These are phyloP conservation scores for Eurypyga helias DNA, from an alignment of 2,113 vertebrate genomes.

Conservation along the genomic window DNA sequence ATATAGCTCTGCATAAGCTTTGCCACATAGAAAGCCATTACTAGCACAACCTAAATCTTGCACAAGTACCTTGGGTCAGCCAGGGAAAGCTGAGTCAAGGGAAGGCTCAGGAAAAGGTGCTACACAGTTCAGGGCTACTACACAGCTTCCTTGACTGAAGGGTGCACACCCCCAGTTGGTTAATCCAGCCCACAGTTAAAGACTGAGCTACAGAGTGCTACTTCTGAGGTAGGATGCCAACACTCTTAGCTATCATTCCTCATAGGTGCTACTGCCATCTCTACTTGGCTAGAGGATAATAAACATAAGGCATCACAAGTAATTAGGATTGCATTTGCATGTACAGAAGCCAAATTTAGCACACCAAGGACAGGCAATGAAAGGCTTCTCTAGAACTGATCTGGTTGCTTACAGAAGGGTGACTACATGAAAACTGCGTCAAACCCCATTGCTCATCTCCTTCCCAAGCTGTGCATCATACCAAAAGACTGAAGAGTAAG, in stretches of 20 bases:
- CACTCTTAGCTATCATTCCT: neutral
- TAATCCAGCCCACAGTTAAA: neutral
- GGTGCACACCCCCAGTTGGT: neutral
- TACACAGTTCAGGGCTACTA: neutral
- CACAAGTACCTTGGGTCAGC: neutral
- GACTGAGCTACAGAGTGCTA: neutral
- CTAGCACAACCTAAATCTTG: neutral
- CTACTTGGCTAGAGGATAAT: neutral
- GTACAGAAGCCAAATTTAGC: neutral
- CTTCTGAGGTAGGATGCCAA: neutral
- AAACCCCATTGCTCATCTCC: neutral
- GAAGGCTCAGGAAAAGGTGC: neutral
- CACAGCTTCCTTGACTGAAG: neutral
- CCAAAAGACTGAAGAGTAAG: neutral
- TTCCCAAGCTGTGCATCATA: neutral
- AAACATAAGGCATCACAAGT: neutral
- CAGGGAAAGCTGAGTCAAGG: neutral
- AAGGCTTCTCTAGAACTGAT: neutral
- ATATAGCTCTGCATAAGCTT: neutral
- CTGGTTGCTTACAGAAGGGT: neutral
- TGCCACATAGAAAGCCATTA: neutral
- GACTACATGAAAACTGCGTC: neutral
- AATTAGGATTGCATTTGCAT: neutral
- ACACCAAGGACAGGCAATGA: neutral
- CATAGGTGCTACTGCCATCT: neutral